These are phyloP conservation scores for Puntigrus tetrazona DNA, from an alignment of 2,113 vertebrate genomes.

Conservation along the genomic window DNA sequence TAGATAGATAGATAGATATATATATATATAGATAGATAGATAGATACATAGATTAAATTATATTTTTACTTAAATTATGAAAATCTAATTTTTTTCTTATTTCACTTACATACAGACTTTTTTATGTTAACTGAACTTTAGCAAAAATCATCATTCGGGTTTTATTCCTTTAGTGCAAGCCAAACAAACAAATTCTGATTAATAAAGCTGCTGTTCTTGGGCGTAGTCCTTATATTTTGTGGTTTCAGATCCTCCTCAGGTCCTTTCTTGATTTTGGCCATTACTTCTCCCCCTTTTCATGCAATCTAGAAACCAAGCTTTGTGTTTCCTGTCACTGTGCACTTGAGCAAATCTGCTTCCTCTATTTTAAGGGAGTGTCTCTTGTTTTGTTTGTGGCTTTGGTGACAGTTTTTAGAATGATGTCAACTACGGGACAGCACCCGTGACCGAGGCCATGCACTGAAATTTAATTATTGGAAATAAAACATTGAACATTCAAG, in stretches of 20 bases:
- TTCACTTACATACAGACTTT: background rate
- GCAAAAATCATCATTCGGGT: background rate
- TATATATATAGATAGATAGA: no score
- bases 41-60: no score
- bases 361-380: conserved; percentile 41
- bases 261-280: background rate
- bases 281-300: background rate
- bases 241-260: no score
- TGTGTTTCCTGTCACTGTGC: conserved; percentile 1
- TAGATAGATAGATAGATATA: no score
- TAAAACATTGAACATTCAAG: background rate
- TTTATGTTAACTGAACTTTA: background rate
- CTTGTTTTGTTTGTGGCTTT: conserved; percentile 11
- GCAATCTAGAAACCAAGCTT: conserved; percentile 6
- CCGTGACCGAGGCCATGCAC: background rate
- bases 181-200: background rate
- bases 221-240: background rate
- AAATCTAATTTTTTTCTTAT: background rate
- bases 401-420: background rate
- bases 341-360: conserved; percentile 39
- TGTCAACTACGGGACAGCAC: background rate
- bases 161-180: background rate
- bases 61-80: background rate
- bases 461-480: background rate
- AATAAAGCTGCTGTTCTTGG: background rate